Evolutionary conservation across 2,113 vertebrate species (phyloP), one percentile per base, ranked within the genome.

Genomic region (Holacanthus passer): DNA sequence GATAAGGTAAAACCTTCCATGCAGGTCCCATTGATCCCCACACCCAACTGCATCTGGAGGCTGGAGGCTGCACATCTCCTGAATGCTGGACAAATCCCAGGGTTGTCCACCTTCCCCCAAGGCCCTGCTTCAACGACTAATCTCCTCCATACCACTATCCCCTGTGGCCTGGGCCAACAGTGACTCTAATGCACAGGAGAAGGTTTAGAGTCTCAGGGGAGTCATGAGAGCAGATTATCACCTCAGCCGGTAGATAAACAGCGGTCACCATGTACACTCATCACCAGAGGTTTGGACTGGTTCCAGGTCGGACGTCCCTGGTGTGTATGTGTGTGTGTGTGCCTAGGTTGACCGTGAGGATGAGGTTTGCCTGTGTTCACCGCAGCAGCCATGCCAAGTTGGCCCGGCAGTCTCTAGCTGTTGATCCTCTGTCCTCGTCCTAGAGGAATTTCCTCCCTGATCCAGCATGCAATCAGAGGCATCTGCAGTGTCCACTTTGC

Each of bases 371-470:
- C 74, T 64, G 62, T 32, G n/a, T 71, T 83, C 74, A 32, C 19
- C 8, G 16, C 39, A 71, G 67, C 75, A 22, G 55, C 53, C 58
- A 12, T 43, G 78, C 79, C 81, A 88, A 78, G 39, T 86, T 78
- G 62, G 74, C 73, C 64, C 20, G 13, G 39, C 67, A 66, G 55
- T 47, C 70, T 52, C 58, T 74, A 31, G 70, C 68, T 69, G 82
- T 47, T 78, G 84, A 71, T 83, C 65, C 70, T 83, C 79, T 70
- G 20, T 83, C 56, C 67, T 83, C 14, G 60, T 90, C 87, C 81
- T 79, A 11, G 43, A 93, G 81, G 88, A 95, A 94, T 94, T 90
- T 92, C 88, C 84, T 86, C 6, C 68, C 85, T 92, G 84, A 94
- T 94, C 85, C 89, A 74, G 69, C 80, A 11, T 89, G 90, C 86